Percentiles rank a stretch among this genome's conserved stretches.
Conservation (phyloP, 2,113 vertebrate species). For the Menura novaehollandiae region DNA sequence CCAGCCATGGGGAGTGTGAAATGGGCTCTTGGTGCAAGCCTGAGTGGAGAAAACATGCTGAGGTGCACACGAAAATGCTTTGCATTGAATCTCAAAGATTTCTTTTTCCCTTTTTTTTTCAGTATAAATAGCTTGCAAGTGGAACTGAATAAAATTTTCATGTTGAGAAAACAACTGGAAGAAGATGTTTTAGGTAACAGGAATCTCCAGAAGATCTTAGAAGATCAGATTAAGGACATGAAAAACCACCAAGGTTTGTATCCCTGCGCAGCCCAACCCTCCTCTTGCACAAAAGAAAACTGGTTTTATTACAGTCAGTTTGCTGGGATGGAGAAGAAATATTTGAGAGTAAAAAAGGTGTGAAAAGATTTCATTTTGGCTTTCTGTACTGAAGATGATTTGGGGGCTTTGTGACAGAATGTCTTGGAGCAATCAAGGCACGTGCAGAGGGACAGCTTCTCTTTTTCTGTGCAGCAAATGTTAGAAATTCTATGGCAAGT, state of each 20-base stretch:
- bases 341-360: neutral
- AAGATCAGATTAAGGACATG: slow-evolving; percentile 79
- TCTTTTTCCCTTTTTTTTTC: neutral
- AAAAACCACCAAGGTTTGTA: slow-evolving; percentile 81
- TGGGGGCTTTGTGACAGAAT: neutral
- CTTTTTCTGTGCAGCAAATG: neutral
- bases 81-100: neutral
- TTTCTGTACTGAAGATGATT: neutral
- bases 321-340: neutral
- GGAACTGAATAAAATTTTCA: slow-evolving; percentile 79
- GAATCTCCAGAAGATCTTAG: slow-evolving; percentile 81
- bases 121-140: slow-evolving; percentile 75
- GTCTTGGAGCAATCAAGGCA: neutral
- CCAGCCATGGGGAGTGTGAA: neutral
- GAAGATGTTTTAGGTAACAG: slow-evolving; percentile 78
- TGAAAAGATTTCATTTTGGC: neutral
- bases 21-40: neutral
- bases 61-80: neutral
- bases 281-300: neutral
- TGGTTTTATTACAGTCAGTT: neutral
- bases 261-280: neutral
- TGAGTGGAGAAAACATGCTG: neutral
- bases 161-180: slow-evolving; percentile 86
- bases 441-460: neutral
- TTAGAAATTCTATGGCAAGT: neutral